Conservation (phyloP, 2,888 invertebrate species). For the Cyrtodaria siliqua region DNA sequence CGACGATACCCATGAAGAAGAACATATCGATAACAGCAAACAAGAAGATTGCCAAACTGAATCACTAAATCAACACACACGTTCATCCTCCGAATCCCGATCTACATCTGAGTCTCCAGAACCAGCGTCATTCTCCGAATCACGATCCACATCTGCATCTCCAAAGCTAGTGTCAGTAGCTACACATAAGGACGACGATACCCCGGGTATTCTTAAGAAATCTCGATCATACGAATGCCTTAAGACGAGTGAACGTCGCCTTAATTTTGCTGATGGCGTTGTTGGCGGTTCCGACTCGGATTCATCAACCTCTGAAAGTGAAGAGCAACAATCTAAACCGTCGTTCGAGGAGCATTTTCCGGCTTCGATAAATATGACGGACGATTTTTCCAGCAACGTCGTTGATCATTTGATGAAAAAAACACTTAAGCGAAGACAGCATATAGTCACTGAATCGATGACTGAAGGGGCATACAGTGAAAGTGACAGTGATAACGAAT, state of each 20-base stretch:
- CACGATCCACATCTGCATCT: too few relatives aligned
- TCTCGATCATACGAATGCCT: conserved; percentile 71
- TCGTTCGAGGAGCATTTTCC: background rate
- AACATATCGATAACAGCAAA: too few relatives aligned
- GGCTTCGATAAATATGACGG: conserved; percentile 13
- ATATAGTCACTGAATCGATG: background rate
- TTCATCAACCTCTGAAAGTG: background rate
- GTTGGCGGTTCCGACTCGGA: conserved; percentile 43
- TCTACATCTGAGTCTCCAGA: too few relatives aligned
- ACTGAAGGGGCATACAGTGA: conserved; percentile 15
- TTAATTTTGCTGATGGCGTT: conserved; percentile 61
- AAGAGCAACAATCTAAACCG: conserved; percentile 16
- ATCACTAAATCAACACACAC: too few relatives aligned
- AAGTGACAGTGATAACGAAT: background rate
- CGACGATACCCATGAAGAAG: too few relatives aligned
- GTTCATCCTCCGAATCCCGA: too few relatives aligned
- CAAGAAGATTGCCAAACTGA: too few relatives aligned
- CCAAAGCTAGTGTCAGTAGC: too few relatives aligned
- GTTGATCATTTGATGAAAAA: conserved; percentile 41
- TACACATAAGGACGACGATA: background rate
- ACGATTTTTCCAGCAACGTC: conserved; percentile 37
- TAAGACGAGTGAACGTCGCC: conserved; percentile 52
- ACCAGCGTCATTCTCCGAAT: too few relatives aligned
- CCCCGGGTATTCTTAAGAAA: conserved; percentile 71
- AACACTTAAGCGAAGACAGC: conserved; percentile 34